Evolutionary conservation across 2,113 vertebrate genomes (phyloP), one percentile per base, ranked within the genome.

Genomic region (Pseudorasbora parva): DNA sequence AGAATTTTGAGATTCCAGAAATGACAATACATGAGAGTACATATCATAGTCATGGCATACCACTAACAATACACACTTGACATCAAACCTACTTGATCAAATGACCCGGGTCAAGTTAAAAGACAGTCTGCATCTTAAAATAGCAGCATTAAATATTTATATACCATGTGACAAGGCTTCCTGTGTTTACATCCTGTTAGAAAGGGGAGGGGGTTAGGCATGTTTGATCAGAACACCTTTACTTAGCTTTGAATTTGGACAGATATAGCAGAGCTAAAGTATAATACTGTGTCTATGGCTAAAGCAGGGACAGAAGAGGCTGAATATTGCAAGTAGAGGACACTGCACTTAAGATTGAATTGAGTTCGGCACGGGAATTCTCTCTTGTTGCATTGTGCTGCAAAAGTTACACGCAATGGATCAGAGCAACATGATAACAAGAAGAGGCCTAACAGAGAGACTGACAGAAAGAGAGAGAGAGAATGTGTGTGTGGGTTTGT

Each of bases 81-180:
- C 71, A 54, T 19, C 17, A 51, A 74, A 54, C 4, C 25, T 33
- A 19, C 17, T 10, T 51, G 25, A 75, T 27, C 30, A 33, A 54
- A 54, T 12, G 25, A 30, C 25, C 8, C 11, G 9, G 12, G 45
- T 45, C 62, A 54, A 27, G 8, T 68, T 51, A 81, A 43, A 59
- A 41, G 64, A 12, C 47, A 81, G 27, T n/a, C 14, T 23, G 41
- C 25, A 59, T 62, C 19, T 25, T 41, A 64, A 82, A 49, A n/a
- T 37, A 51, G 59, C 72, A 51, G 1, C 81, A 82, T 74, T 3
- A 82, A 81, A 81, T 43, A 30, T 68, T n/a, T 17, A 59, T 45
- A 82, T 21, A 49, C 23, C 72, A 71, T 66, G 37, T 51, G 68
- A 83, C 33, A 37, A n/a, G 30, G 17, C 81, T 83, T 87, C 78